Evolutionary conservation across 2,888 invertebrate genomes (phyloP).

Genomic region (Trissolcus japonicus): DNA sequence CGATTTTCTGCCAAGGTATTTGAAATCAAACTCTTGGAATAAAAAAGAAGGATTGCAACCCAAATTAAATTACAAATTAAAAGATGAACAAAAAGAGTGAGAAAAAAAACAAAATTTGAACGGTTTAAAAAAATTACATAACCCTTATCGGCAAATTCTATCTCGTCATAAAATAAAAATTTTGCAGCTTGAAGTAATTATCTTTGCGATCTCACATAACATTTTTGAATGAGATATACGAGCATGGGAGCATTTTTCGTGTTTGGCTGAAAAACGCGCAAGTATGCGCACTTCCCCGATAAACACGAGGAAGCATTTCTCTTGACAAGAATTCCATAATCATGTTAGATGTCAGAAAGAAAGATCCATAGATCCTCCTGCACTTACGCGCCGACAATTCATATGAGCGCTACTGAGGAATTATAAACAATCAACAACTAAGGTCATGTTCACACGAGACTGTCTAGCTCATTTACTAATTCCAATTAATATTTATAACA

Average conservation of each 20-base stretch:
- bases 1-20: slow-evolving; percentile 15
- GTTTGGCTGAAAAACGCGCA: slow-evolving; percentile 20
- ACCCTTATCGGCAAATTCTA: no score
- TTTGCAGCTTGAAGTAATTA: slow-evolving; percentile 1
- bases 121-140: not conserved
- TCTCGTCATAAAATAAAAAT: not conserved
- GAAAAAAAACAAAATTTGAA: not conserved
- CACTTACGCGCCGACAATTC: slow-evolving; percentile 44
- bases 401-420: slow-evolving; percentile 22
- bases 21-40: not conserved
- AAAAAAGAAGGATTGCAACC: not conserved
- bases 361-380: slow-evolving; percentile 54
- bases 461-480: slow-evolving; percentile 67
- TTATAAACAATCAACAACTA: slow-evolving; percentile 56
- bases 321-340: slow-evolving; percentile 54
- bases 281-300: slow-evolving; percentile 21
- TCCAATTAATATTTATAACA: slow-evolving; percentile 71
- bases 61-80: not conserved
- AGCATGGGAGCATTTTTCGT: slow-evolving; percentile 29
- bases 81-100: not conserved
- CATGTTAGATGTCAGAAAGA: slow-evolving; percentile 50
- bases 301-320: slow-evolving; percentile 52
- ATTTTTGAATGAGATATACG: slow-evolving; percentile 36
- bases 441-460: slow-evolving; percentile 74
- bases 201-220: slow-evolving; percentile 7